Evolutionary conservation across 2,113 vertebrate species (phyloP).

Genomic region (Chlamydotis undulata): DNA sequence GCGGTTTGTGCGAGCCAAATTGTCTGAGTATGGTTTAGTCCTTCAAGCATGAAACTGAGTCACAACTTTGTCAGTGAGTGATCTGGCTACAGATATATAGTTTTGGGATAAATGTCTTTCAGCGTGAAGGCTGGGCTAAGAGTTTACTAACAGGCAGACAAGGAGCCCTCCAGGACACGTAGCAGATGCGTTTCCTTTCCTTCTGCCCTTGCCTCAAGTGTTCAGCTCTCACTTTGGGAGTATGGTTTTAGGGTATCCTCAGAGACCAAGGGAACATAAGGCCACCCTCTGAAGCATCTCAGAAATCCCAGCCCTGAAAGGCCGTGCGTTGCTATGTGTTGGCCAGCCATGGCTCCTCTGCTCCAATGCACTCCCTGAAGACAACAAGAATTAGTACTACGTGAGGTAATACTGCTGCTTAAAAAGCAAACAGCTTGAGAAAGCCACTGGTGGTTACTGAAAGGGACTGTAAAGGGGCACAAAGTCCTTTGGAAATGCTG

Average conservation of each 20-base stretch:
- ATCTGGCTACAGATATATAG: not conserved
- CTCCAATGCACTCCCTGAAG: not conserved
- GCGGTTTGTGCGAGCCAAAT: not conserved
- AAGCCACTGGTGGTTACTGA: not conserved
- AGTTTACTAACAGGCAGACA: not conserved
- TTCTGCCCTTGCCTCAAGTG: not conserved
- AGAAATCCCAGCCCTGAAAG: not conserved
- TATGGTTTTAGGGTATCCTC: not conserved
- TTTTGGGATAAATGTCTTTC: not conserved
- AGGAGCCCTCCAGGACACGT: not conserved
- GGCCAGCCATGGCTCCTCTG: accelerated
- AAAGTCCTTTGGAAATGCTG: not conserved
- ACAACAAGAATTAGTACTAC: not conserved
- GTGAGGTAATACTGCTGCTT: not conserved
- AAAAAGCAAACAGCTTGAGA: not conserved
- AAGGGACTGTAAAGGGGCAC: not conserved
- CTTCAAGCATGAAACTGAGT: not conserved
- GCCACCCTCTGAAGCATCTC: not conserved
- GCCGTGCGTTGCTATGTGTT: accelerated
- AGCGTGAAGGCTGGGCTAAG: not conserved
- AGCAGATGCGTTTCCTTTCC: not conserved
- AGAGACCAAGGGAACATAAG: not conserved
- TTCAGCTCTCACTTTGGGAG: not conserved
- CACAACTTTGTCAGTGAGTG: accelerated
- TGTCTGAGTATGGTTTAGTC: not conserved